A percentile compares a stretch with the other conserved stretches of the same genome.
These are phyloP conservation scores for Tinamus major DNA, from an alignment of 2,797 vertebrate genomes.

Conservation along the genomic window DNA sequence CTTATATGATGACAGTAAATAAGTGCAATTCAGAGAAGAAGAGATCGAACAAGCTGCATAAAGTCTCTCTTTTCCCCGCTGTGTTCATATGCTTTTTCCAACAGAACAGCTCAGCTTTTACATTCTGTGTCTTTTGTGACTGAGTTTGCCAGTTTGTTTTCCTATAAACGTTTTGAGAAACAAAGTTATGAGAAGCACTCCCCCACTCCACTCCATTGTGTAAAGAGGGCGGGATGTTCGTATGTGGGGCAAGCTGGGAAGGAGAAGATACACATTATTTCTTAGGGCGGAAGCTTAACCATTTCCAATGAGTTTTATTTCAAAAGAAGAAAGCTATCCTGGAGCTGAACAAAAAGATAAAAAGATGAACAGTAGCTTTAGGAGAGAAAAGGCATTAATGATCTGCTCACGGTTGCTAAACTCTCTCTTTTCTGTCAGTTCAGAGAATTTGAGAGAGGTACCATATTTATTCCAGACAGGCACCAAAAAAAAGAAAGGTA, in stretches of 20 bases:
- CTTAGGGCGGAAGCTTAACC: not conserved
- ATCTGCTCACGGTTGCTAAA: not conserved
- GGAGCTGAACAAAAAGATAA: not conserved
- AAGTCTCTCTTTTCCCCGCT: not conserved
- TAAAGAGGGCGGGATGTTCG: not conserved
- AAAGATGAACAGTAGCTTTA: not conserved
- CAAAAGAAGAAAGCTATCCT: not conserved
- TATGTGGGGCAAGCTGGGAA: accelerated
- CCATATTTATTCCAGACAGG: not conserved
- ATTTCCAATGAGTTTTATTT: not conserved
- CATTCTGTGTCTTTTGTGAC: not conserved
- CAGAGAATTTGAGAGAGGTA: not conserved
- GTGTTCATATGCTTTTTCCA: not conserved
- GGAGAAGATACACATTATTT: not conserved
- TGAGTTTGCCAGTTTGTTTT: not conserved
- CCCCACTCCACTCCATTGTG: no score
- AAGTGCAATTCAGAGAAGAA: constrained; percentile 6
- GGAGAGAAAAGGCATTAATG: not conserved
- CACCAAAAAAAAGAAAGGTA: not conserved
- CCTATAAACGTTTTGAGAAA: not conserved
- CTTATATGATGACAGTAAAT: not conserved
- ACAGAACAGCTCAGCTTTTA: not conserved
- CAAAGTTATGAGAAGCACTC: not conserved
- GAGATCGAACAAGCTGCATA: not conserved
- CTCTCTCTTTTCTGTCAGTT: not conserved